Evolutionary conservation across 2,888 invertebrate genomes (phyloP).

Genomic region (Fabriciana adippe): DNA sequence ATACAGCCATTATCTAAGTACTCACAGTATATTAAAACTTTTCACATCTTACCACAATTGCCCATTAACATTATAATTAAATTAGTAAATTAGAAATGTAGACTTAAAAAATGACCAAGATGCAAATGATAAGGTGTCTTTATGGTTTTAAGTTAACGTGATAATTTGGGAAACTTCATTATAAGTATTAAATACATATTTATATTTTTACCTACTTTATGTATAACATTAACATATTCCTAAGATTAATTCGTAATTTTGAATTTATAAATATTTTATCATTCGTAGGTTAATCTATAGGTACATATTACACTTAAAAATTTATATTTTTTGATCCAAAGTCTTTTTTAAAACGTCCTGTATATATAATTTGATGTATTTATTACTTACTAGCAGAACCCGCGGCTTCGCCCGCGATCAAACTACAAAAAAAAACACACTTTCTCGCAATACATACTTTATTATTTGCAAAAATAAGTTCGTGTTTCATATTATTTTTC

Average conservation of each 20-base stretch:
- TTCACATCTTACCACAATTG: conserved; percentile 33
- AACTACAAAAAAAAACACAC: too few relatives aligned
- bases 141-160: neutral
- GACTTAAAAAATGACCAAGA: conserved; percentile 25
- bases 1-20: conserved; percentile 2
- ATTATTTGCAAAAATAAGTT: too few relatives aligned
- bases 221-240: neutral
- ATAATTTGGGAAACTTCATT: conserved; percentile 10
- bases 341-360: too few relatives aligned
- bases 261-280: neutral
- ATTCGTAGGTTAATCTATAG: too few relatives aligned
- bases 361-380: too few relatives aligned
- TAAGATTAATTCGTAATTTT: neutral
- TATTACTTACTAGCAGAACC: too few relatives aligned
- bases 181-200: neutral
- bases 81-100: conserved; percentile 30
- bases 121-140: conserved; percentile 6
- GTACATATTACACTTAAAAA: too few relatives aligned
- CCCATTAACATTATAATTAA: conserved; percentile 35
- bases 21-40: conserved; percentile 15
- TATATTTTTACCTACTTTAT: neutral
- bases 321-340: too few relatives aligned
- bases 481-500: too few relatives aligned
- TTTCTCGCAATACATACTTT: too few relatives aligned
- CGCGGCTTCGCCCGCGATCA: too few relatives aligned